Evolutionary conservation across 92 coral and sea anemone genomes (phyloP).

Genomic region (Porites divaricata): DNA sequence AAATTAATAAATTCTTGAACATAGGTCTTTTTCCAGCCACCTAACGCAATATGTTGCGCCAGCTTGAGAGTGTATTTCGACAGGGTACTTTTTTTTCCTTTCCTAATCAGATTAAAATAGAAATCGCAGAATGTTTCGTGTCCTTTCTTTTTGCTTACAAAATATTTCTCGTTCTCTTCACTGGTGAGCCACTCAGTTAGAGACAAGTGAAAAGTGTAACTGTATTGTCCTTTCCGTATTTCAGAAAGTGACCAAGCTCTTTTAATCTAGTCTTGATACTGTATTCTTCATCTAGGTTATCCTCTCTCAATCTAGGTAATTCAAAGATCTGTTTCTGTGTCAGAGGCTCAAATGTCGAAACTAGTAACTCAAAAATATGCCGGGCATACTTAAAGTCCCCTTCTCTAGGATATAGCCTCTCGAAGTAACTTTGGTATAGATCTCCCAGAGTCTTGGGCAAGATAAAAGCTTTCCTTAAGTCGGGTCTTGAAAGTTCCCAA

Average conservation of each 20-base stretch:
- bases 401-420: neutral
- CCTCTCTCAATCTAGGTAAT: constrained; percentile 36
- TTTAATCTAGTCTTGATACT: constrained; percentile 11
- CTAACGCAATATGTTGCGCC: constrained; percentile 35
- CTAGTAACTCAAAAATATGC: constrained; percentile 61
- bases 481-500: constrained; percentile 14
- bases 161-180: constrained; percentile 29
- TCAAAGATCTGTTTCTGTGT: constrained; percentile 43
- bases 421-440: constrained; percentile 21
- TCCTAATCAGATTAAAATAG: constrained; percentile 8
- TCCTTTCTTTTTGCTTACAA: constrained; percentile 24
- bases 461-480: neutral
- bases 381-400: constrained; percentile 36
- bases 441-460: constrained; percentile 31
- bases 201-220: constrained; percentile 51
- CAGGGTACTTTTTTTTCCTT: neutral
- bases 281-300: constrained; percentile 25
- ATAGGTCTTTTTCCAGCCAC: constrained; percentile 11
- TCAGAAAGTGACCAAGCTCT: constrained; percentile 33
- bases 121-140: constrained; percentile 36
- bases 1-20: constrained; percentile 21
- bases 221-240: constrained; percentile 39
- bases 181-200: constrained; percentile 67
- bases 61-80: neutral
- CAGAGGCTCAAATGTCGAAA: constrained; percentile 62